phyloP scores from a whole-genome alignment of 2,797 vertebrate genomes.

The Myripristis jacobus region DNA sequence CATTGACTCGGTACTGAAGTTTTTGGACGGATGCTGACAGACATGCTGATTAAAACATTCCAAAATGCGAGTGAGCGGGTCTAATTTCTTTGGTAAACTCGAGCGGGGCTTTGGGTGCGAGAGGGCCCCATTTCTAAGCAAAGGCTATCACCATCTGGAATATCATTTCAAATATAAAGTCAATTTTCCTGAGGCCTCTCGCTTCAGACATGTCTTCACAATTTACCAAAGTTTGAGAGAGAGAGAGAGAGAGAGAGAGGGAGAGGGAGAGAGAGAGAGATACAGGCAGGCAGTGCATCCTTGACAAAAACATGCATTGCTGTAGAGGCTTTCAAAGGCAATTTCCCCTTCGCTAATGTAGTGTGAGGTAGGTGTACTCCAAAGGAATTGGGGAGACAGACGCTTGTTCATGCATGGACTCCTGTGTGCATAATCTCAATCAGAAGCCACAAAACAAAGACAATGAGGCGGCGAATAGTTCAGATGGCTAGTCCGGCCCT shows the following conservation, averaged over 20 bases:
- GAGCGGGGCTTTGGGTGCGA: neutral
- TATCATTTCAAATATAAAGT: conserved; percentile 15
- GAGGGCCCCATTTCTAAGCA: neutral
- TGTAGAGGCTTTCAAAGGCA: conserved; percentile 37
- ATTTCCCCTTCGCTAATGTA: conserved; percentile 42
- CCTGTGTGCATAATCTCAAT: conserved; percentile 16
- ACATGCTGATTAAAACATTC: too few species aligned
- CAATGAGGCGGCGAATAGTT: conserved; percentile 33
- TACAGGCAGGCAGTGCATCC: neutral
- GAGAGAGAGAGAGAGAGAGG: conserved; percentile 17
- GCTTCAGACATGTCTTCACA: neutral
- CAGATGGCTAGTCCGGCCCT: neutral
- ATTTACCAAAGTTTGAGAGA: conserved; percentile 26
- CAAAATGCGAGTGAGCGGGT: conserved; percentile 3
- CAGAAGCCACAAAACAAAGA: conserved; percentile 21
- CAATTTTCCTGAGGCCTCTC: conserved; percentile 12
- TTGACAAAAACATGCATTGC: conserved; percentile 20
- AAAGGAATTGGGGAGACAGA: conserved; percentile 33
- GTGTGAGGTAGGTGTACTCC: conserved; percentile 9
- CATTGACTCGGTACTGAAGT: conserved; percentile 18
- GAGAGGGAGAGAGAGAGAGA: conserved; percentile 32
- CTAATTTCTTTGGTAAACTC: neutral
- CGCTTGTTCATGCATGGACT: conserved; percentile 32
- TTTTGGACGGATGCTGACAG: neutral
- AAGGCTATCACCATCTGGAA: neutral